Evolutionary conservation across 2,797 vertebrate genomes (phyloP).

Genomic region (Macrochelys suwanniensis): DNA sequence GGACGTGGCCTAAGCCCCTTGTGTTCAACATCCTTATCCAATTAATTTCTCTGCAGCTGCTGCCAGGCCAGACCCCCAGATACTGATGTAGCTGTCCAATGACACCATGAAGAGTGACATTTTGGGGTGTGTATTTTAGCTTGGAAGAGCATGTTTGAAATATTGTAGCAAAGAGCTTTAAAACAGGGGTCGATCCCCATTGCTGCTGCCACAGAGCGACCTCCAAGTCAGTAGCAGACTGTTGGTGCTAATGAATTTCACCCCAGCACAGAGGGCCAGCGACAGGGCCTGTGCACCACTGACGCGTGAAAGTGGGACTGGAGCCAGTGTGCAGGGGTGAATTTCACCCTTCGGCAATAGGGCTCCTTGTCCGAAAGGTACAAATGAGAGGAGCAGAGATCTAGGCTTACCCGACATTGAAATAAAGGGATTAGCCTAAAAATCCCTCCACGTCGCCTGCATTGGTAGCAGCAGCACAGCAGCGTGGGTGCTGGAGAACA

Average conservation of each 20-base stretch:
- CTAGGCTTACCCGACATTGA: rapidly evolving
- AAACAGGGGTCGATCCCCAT: not conserved
- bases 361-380: not conserved
- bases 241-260: not conserved
- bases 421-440: not conserved
- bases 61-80: not conserved
- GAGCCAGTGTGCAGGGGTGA: not conserved
- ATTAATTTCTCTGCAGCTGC: not conserved
- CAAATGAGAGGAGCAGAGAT: not conserved
- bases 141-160: not conserved
- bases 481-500: not conserved
- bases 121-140: not conserved
- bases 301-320: not conserved
- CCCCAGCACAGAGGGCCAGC: not conserved
- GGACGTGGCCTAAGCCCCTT: not conserved
- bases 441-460: not conserved
- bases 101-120: rapidly evolving
- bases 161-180: not conserved
- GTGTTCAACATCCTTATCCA: slow-evolving; percentile 12
- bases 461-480: not conserved
- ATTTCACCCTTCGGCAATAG: not conserved
- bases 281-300: not conserved
- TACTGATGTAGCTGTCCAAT: not conserved
- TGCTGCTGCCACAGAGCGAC: not conserved
- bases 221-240: not conserved